Base-by-base conservation (phyloP, 2,113 vertebrate species). In the Oreotrochilus melanogaster region DNA sequence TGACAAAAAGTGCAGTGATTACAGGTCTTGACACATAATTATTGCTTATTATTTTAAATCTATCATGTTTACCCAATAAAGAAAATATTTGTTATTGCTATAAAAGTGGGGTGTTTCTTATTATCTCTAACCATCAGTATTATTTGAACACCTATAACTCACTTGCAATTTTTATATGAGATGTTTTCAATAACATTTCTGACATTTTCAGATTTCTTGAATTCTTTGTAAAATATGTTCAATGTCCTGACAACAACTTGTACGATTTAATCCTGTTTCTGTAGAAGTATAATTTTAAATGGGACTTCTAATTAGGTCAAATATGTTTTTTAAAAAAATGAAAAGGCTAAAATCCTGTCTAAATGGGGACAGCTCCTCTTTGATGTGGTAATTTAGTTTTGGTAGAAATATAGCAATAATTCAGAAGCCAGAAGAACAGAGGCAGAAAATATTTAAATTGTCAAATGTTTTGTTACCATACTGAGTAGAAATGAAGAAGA, bases 301-400 rank as follows among this genome's bases (percentile, higher is more conserved):
- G 28, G 45, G 37, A 37, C 45, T 93, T 92, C 56, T 96, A 96
- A 97, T 92, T 93, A 95, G 93, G 95, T 93, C 92, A 88, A 83
- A 66, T 5, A 3, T 42, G 16, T 39, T 43, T 27, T 23, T 12
- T 12, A 23, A 27, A 54, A 73, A 66, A 45, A 47, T 73, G 53
- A 18, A 90, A 92, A 82, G 54, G 54, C 74, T 89, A 84, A 92
- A 91, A 92, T 91, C 42, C 74, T 89, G 37, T 50, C 50, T 95
- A 85, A 95, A 95, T 54, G 66, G 95, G 93, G 78, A 85, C 81
- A 96, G 80, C 33, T 95, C 50, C 71, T 56, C 88, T 96, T 96
- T 96, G 92, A 93, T 96, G 82, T 97, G 94, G 33, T 94, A 96
- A 96, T 95, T 94, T 94, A 86, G 75, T 90, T 90, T 92, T 96